A percentile compares a stretch with the other conserved stretches of the same genome.
Evolutionary conservation across 2,888 invertebrate genomes (phyloP).

Genomic region (Invenusta paracnida): DNA sequence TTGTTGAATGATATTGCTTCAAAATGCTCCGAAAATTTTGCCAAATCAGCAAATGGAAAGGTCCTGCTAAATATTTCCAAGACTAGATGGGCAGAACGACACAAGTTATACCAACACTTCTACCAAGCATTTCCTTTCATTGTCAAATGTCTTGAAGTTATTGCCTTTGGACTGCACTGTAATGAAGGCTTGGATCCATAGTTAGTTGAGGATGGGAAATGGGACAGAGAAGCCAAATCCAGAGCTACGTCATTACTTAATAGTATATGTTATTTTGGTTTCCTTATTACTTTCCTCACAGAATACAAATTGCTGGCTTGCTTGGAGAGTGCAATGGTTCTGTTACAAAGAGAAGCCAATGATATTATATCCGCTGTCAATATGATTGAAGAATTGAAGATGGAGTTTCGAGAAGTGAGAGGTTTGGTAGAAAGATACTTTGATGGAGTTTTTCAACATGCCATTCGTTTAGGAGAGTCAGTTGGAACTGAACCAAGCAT

Average conservation of each 20-base stretch:
- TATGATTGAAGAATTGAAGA: background rate
- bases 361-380: conserved; percentile 1
- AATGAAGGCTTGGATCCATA: background rate
- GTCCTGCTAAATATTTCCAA: background rate
- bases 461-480: background rate
- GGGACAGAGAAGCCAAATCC: background rate
- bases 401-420: background rate
- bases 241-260: conserved; percentile 15
- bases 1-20: background rate
- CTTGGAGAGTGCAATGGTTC: conserved; percentile 4
- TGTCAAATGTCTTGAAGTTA: background rate
- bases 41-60: background rate
- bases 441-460: conserved; percentile 26
- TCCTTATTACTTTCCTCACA: conserved; percentile 25
- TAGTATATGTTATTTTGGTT: conserved; percentile 16
- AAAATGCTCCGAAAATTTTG: background rate
- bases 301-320: conserved; percentile 11
- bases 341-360: conserved; percentile 23
- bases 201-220: background rate
- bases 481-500: background rate
- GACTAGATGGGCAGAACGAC: background rate
- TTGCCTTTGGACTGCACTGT: background rate
- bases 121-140: background rate
- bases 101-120: background rate
- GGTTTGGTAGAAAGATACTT: conserved; percentile 12